phyloP scores from a whole-genome alignment of 1,140 invertebrate species.

The Pomacea maculata region DNA sequence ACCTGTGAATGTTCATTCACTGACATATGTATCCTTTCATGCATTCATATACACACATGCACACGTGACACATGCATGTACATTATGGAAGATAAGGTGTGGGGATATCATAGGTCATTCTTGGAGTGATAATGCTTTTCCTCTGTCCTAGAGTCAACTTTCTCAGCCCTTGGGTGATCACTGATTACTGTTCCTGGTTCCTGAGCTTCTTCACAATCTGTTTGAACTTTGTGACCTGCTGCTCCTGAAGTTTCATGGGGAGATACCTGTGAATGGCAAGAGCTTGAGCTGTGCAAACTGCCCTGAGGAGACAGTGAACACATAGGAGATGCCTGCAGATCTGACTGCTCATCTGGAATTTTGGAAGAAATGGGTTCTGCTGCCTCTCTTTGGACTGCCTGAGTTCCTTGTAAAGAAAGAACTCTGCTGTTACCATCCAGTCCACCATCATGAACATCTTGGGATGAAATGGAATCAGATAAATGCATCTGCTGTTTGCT shows the following conservation, averaged over 20 bases:
- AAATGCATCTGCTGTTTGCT: background rate
- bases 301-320: no score
- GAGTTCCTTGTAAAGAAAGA: background rate
- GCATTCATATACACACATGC: background rate
- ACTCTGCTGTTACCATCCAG: background rate
- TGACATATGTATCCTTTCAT: background rate
- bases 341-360: background rate
- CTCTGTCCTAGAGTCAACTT: background rate
- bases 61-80: background rate
- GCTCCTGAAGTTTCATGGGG: background rate
- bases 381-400: background rate
- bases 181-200: background rate
- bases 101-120: background rate
- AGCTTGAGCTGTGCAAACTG: background rate
- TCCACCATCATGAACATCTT: background rate
- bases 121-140: background rate
- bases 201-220: background rate
- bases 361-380: background rate
- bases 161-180: background rate
- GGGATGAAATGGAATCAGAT: background rate
- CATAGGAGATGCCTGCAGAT: background rate
- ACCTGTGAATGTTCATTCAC: constrained; percentile 2
- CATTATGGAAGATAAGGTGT: background rate
- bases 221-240: background rate
- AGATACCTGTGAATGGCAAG: background rate